A percentile compares a stretch with the other conserved stretches of the same genome.
Conservation (phyloP, 2,888 invertebrate species). For the Ophraella communa region DNA sequence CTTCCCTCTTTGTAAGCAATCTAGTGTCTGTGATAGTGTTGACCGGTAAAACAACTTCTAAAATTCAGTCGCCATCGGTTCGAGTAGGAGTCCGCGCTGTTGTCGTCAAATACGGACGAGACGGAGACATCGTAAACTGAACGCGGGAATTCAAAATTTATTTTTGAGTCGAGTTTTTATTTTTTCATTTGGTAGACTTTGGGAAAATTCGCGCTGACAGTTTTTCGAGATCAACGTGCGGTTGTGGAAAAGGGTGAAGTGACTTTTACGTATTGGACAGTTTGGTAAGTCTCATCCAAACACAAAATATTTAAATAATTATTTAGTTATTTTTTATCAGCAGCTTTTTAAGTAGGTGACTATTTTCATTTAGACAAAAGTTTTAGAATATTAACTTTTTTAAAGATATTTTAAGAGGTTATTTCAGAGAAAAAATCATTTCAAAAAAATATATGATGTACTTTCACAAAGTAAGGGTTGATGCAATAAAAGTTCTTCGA, state of each 20-base stretch:
- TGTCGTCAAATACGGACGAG: background rate
- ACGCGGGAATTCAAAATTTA: background rate
- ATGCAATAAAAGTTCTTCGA: too few relatives aligned
- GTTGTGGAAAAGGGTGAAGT: background rate
- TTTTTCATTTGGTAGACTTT: background rate
- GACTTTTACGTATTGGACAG: background rate
- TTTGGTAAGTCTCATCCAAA: background rate
- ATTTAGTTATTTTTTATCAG: too few relatives aligned
- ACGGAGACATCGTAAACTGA: background rate
- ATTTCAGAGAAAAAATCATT: too few relatives aligned
- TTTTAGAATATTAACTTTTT: too few relatives aligned
- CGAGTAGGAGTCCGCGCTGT: background rate
- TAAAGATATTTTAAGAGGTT: too few relatives aligned
- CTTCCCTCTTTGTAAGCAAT: background rate
- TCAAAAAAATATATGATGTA: too few relatives aligned
- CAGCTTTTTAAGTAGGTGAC: too few relatives aligned
- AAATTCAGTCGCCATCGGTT: background rate
- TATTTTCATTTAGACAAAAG: too few relatives aligned
- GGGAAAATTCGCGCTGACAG: background rate
- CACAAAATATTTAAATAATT: background rate
- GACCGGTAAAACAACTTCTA: background rate
- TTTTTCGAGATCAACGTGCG: background rate
- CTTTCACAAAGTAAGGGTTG: too few relatives aligned
- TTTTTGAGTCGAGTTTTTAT: background rate
- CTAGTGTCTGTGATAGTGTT: background rate